phyloP scores from a whole-genome alignment of 2,797 vertebrate genomes.

The Typhlichthys eigenmanni region DNA sequence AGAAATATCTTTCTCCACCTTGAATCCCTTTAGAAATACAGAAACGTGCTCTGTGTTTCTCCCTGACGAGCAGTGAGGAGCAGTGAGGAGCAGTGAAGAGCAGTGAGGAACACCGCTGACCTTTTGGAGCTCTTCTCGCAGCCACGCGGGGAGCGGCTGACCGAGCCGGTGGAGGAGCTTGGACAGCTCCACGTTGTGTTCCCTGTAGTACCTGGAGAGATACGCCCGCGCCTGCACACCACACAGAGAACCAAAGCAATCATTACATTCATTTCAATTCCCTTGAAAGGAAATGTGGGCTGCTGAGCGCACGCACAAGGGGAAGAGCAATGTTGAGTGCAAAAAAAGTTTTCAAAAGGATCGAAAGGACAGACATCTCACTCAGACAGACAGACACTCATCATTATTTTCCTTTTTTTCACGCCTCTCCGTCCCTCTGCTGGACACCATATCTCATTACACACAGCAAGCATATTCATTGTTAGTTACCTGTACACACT shows the following conservation, averaged over 20 bases:
- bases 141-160: constrained; percentile 94
- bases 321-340: constrained; percentile 2
- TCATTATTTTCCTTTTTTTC: constrained; percentile 14
- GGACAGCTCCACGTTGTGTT: constrained; percentile 94
- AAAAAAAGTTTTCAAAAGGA: constrained; percentile 2
- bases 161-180: constrained; percentile 93
- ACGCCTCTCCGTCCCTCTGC: constrained; percentile 15
- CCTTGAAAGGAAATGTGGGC: constrained; percentile 27
- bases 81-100: no score
- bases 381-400: constrained; percentile 18
- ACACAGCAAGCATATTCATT: constrained; percentile 37
- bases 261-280: constrained; percentile 38
- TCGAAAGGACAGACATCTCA: constrained; percentile 19
- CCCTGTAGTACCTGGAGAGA: constrained; percentile 93
- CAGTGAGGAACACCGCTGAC: constrained; percentile 76
- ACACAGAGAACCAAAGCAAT: constrained; percentile 2
- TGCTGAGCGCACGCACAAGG: constrained; percentile 13
- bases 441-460: constrained; percentile 57
- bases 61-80: neutral
- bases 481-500: neutral
- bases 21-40: neutral
- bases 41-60: no score
- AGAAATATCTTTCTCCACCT: no score
- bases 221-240: constrained; percentile 85
- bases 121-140: constrained; percentile 96